Conservation (phyloP, 1,140 invertebrate genomes). For the Saccostrea echinata region DNA sequence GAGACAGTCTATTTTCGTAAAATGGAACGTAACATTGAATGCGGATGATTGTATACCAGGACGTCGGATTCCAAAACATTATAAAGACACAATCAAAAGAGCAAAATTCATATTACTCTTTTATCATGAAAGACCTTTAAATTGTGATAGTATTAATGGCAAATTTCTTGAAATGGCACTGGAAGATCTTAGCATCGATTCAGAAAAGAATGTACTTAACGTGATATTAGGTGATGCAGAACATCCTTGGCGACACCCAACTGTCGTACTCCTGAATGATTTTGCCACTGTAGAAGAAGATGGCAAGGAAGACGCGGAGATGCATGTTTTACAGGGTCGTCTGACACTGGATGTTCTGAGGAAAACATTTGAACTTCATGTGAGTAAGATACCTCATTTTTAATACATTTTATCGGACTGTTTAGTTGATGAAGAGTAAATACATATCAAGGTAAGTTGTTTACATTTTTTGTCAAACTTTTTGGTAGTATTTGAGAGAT, state of each 20-base stretch:
- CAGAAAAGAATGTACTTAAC: background rate
- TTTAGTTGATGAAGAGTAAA: too few relatives aligned
- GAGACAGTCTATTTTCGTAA: background rate
- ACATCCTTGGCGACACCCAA: background rate
- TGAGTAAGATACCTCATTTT: too few relatives aligned
- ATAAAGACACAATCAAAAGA: background rate
- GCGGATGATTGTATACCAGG: background rate
- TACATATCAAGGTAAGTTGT: too few relatives aligned
- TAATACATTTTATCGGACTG: too few relatives aligned
- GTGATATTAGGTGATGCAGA: background rate
- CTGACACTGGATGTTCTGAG: background rate
- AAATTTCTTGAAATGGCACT: background rate
- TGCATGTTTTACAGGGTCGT: background rate
- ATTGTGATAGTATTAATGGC: background rate
- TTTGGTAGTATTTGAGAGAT: too few relatives aligned
- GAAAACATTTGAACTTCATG: background rate
- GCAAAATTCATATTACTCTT: background rate
- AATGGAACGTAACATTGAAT: background rate
- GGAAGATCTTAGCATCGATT: background rate
- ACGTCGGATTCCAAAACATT: background rate
- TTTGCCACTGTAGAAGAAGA: background rate
- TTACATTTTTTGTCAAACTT: too few relatives aligned
- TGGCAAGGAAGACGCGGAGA: background rate
- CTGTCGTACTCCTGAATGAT: background rate
- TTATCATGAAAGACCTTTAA: background rate